Conservation (phyloP, 1,140 invertebrate species). For the Rhysida immarginata region DNA sequence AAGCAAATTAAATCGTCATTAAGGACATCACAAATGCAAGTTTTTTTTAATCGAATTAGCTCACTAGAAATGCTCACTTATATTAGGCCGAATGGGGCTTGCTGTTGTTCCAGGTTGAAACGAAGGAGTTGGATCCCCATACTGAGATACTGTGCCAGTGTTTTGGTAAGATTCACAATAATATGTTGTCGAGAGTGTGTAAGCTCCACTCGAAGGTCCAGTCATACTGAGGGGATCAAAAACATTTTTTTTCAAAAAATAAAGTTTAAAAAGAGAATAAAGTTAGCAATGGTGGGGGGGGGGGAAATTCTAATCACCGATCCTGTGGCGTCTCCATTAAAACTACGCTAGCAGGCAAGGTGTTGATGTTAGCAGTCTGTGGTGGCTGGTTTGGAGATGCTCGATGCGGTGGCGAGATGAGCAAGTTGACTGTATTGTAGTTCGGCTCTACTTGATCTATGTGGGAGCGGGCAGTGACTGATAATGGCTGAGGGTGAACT, state of each 20-base stretch:
- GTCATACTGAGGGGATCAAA: no score
- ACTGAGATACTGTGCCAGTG: neutral
- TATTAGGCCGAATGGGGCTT: no score
- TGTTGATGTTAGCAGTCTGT: neutral
- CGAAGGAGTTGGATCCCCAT: neutral
- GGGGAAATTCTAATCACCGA: no score
- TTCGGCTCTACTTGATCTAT: neutral
- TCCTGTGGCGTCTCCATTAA: neutral
- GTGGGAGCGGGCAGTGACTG: neutral
- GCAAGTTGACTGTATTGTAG: neutral
- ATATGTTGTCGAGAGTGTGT: neutral
- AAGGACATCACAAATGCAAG: no score
- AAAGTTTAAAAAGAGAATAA: no score
- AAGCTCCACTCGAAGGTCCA: no score
- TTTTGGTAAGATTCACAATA: neutral
- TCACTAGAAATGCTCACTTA: no score
- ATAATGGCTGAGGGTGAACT: conserved; percentile 4
- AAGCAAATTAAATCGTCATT: no score
- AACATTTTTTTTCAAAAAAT: no score
- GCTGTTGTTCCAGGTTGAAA: no score
- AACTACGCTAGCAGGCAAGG: neutral
- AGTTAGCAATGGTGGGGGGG: no score
- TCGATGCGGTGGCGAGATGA: neutral
- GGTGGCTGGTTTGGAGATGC: neutral
- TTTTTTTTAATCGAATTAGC: no score